Base-by-base conservation (phyloP, 2,888 invertebrate genomes). In the Cephus runcator region DNA sequence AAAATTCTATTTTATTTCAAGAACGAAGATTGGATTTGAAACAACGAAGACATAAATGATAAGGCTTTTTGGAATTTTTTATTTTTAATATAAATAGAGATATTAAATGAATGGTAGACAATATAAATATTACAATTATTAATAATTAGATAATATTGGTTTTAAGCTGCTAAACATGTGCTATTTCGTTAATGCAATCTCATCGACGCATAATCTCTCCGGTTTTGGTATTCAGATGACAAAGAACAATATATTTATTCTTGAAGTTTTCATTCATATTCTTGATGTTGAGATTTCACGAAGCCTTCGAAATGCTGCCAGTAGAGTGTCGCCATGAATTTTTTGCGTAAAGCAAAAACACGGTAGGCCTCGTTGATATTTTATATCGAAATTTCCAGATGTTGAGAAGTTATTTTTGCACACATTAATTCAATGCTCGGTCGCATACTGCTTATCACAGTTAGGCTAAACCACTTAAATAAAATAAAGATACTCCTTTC, bases 71-170 rank as follows among this genome's bases (percentile, higher is more conserved):
- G 15, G 15, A 71, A 71, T 71, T 71, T 71, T 82, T 82, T 80
- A 81, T 83, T 83, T 80, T 82, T 36, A 75, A 77, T 82, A 81
- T 78, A 82, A 82, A 83, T 82, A 80, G 77, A 74, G 78, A 79
- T 79, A 78, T 69, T 79, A 81, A 81, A 82, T 77, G 68, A 81
- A 82, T 77, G 76, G 69, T 79, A 75, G 79, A 80, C 75, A 71
- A 75, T 81, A 81, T 79, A 81, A 81, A 83, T 83, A 81, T 77
- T 77, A 75, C 69, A 75, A 69, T 75, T 77, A 77, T 69, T 71
- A 36, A 56, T 56, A 77, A 81, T 80, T 79, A 80, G 73, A 76
- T 75, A 81, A 75, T 79, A 33, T 73, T 75, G 79, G 77, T 69
- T 80, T 79, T 73, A 82, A 82, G 79, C 81, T 74, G 75, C 75